A percentile compares a stretch with the other conserved stretches of the same genome.
These are phyloP conservation scores for Selene dorsalis DNA, from an alignment of 2,797 vertebrate genomes.

Conservation along the genomic window DNA sequence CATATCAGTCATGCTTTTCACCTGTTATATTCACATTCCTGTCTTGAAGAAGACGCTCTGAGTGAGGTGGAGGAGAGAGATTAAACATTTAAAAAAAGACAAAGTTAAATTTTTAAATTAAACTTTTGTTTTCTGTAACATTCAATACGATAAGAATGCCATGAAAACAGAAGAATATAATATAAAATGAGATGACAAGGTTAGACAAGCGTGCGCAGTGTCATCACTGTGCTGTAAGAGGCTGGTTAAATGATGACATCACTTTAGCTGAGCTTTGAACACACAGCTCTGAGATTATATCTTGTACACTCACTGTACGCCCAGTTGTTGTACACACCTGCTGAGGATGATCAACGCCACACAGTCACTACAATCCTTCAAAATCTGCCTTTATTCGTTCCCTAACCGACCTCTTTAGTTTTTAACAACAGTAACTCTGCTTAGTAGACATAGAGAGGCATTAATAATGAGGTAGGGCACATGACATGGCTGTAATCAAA, in stretches of 20 bases:
- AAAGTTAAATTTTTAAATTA: neutral
- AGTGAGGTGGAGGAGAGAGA: neutral
- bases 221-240: neutral
- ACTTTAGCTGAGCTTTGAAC: neutral
- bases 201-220: neutral
- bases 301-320: constrained; percentile 50
- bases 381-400: constrained; percentile 50
- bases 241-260: neutral
- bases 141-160: neutral
- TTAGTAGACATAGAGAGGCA: constrained; percentile 42
- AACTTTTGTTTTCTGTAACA: neutral
- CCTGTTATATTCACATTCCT: neutral
- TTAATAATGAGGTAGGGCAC: constrained; percentile 14
- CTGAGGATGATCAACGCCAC: constrained; percentile 25
- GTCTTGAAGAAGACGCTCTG: neutral
- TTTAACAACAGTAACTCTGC: constrained; percentile 26
- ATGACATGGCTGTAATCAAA: constrained; percentile 19
- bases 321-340: constrained; percentile 36
- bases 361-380: constrained; percentile 16
- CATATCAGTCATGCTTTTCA: neutral
- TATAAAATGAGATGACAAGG: neutral
- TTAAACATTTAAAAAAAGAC: neutral
- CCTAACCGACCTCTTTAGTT: constrained; percentile 29
- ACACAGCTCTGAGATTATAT: constrained; percentile 24
- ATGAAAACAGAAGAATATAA: neutral